These are phyloP conservation scores for Leptinotarsa tumamoca DNA, from an alignment of 2,888 invertebrate genomes.

Conservation along the genomic window DNA sequence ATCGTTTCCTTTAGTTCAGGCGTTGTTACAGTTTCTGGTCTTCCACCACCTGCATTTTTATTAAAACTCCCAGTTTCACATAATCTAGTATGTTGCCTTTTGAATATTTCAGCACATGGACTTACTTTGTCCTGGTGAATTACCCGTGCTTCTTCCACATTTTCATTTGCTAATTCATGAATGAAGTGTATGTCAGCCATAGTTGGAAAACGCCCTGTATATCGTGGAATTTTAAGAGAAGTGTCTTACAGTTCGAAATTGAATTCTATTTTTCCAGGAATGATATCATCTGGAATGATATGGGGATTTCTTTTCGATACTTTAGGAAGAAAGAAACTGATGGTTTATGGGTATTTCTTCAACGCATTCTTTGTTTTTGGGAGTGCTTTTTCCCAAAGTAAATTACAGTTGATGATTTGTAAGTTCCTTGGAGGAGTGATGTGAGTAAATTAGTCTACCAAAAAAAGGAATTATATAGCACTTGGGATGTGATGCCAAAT, in stretches of 20 bases:
- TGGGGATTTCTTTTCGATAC: constrained; percentile 85
- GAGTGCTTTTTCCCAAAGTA: constrained; percentile 75
- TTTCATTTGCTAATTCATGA: too few relatives aligned
- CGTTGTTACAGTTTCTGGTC: too few relatives aligned
- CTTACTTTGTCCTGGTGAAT: too few relatives aligned
- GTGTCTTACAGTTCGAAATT: not conserved
- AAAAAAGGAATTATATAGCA: not conserved
- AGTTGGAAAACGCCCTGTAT: too few relatives aligned
- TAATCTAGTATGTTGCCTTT: too few relatives aligned
- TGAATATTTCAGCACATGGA: too few relatives aligned
- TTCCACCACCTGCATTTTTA: too few relatives aligned
- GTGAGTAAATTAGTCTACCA: constrained; percentile 42
- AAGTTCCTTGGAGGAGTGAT: constrained; percentile 69
- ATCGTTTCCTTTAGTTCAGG: too few relatives aligned
- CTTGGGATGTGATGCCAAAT: not conserved
- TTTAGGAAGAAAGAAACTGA: constrained; percentile 75
- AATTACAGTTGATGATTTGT: constrained; percentile 74
- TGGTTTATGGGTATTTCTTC: constrained; percentile 75
- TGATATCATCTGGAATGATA: constrained; percentile 78
- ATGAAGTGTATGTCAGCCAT: too few relatives aligned
- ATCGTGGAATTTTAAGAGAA: too few relatives aligned
- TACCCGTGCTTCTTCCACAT: too few relatives aligned
- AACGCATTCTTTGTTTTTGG: constrained; percentile 74
- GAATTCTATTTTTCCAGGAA: constrained; percentile 56
- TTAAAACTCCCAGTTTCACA: too few relatives aligned